A percentile compares a stretch with the other conserved stretches of the same genome.
These are phyloP conservation scores for Drosophila punjabiensis DNA, from an alignment of 1,140 invertebrate genomes.

Conservation along the genomic window DNA sequence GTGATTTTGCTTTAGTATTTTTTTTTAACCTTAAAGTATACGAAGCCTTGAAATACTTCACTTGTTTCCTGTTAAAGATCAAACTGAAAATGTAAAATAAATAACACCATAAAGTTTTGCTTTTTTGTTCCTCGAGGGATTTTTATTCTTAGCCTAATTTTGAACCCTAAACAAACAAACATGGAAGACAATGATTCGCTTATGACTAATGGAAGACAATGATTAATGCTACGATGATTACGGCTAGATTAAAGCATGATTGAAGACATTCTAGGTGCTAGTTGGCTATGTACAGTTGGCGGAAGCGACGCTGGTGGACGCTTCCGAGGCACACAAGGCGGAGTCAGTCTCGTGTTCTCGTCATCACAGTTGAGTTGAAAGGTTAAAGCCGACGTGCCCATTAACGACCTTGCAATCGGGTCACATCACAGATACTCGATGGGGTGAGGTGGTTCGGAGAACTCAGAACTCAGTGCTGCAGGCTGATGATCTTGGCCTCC, in stretches of 20 bases:
- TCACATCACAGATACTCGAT: constrained; percentile 65
- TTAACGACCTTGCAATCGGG: constrained; percentile 43
- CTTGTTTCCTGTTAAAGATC: background rate
- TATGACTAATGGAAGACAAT: constrained; percentile 76
- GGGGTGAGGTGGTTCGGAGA: background rate
- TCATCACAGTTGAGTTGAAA: constrained; percentile 60
- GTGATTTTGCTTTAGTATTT: too few species aligned
- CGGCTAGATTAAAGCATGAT: constrained; percentile 36
- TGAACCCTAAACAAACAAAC: constrained; percentile 61
- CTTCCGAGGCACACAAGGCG: constrained; percentile 31
- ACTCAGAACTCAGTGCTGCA: constrained; percentile 20
- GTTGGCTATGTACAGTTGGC: constrained; percentile 47
- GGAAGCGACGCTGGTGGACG: constrained; percentile 13
- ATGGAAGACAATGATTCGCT: constrained; percentile 66
- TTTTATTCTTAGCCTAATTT: constrained; percentile 54
- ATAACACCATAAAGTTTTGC: constrained; percentile 5
- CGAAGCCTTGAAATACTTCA: background rate
- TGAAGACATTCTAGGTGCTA: constrained; percentile 27
- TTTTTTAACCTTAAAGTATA: too few species aligned
- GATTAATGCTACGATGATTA: constrained; percentile 47
- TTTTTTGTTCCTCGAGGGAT: constrained; percentile 35
- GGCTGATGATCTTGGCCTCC: constrained; percentile 35
- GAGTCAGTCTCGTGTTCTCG: constrained; percentile 62
- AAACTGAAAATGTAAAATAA: background rate
- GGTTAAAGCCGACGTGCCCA: constrained; percentile 55